Percentiles rank a stretch among this genome's conserved stretches.
Conservation (phyloP, 35 echinoderm and acorn worm species). For the Strongylocentrotus purpuratus region DNA sequence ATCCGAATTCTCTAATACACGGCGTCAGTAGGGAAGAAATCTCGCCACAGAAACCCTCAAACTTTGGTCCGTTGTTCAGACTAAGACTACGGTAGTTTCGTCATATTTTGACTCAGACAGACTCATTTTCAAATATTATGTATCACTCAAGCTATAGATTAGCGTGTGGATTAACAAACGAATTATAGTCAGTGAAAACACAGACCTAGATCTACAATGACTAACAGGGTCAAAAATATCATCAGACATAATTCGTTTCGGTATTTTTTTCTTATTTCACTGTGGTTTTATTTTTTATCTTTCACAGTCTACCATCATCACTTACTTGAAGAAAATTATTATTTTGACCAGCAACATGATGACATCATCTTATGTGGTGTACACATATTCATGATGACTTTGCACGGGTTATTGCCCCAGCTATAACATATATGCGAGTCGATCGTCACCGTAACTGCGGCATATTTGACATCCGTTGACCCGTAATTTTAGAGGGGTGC, state of each 20-base stretch:
- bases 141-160: neutral
- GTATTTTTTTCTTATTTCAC: neutral
- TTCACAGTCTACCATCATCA: no score
- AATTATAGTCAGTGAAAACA: neutral
- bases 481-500: no score
- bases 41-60: neutral
- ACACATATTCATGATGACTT: no score
- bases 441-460: no score
- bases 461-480: no score
- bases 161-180: neutral
- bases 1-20: no score
- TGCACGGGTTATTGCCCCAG: no score
- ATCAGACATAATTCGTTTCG: neutral
- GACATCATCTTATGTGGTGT: no score
- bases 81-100: neutral
- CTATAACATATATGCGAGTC: no score
- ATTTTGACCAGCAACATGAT: no score
- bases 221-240: neutral
- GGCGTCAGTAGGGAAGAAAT: neutral
- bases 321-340: no score
- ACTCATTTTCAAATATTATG: neutral
- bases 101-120: neutral
- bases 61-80: neutral
- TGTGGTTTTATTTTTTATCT: no score
- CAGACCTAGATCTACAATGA: neutral